Base-by-base conservation (phyloP, 2,888 invertebrate species). In the Drosophila dives region DNA sequence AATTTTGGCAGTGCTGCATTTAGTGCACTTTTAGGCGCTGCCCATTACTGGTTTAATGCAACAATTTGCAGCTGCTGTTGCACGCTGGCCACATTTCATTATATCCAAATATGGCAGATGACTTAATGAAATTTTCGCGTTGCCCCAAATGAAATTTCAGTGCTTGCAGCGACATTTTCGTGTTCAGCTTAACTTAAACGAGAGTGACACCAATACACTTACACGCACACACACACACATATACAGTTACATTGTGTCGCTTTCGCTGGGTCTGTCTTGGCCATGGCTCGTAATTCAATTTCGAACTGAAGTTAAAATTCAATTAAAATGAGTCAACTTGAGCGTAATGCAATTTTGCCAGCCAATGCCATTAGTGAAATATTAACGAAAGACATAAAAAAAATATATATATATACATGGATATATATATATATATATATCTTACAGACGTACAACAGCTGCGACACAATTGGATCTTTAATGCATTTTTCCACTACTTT, bases 281-380 rank as follows among this genome's bases (percentile, higher is more conserved):
- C 72, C 76, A 59, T 79, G 90, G 83, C 89, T 80, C 83, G 88
- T 87, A 87, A 90, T 90, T 89, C 86, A 78, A 87, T 87, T 87
- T 90, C 89, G 90, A 90, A 85, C 90, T 87, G 89, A 90, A 90
- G 90, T 87, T 87, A 89, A 87, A 87, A 87, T 87, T 90, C 87
- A 87, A 87, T 87, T 87, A 87, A 87, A 87, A 87, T 87, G 86
- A 87, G 90, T 87, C 90, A 90, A 90, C 87, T 87, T 87, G 90
- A 87, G 90, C 87, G 90, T 87, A 87, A 87, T 87, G 87, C 87
- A 87, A 87, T 87, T 87, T 87, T 72, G 74, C 67, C 90, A 80
- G 89, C 89, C 89, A 89, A 90, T 87, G 86, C 89, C 85, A 87
- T 87, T 87, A 90, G 90, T 87, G 90, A 87, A 86, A 87, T 87